Base-by-base conservation (phyloP, 2,888 invertebrate genomes). In the Bellardia bayeri region DNA sequence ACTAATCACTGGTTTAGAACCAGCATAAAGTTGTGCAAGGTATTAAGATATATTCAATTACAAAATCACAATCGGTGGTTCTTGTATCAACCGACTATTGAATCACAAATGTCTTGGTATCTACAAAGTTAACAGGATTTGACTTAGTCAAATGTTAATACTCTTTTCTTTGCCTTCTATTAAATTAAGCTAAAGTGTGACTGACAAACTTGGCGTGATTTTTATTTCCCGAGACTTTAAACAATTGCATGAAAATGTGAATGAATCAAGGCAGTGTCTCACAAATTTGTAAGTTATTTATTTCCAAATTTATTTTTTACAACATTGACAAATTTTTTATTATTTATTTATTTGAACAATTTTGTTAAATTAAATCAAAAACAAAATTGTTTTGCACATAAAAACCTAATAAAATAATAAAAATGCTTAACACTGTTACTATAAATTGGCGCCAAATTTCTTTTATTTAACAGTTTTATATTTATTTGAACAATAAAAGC, bases 291-390 rank as follows among this genome's bases (percentile, higher is more conserved):
- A 14, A 33, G 14, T 51, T 3, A 16, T 33, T 45, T 13, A n/a
- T 42, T 63, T 4, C 40, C 42, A 45, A 72, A 54, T 56, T 40
- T 71, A 54, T 82, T 54, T 13, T 71, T 49, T 11, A 54, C 37
- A 33, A 37, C 23, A 49, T 66, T 68, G 66, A 64, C 56, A 71
- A 85, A 58, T 54, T 51, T 63, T 66, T 63, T 74, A 33, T 30
- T 23, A n/a, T 40, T 64, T 64, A 23, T 81, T 71, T 61, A 49
- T 74, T 74, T 63, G 11, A 63, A 79, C 45, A 79, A 79, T 51
- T 61, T 61, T 80, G 69, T 80, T 80, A 61, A 61, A 37, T 80
- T 58, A 69, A 58, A 61, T 69, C 49, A 56, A 56, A 33, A 54
- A 16, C 68, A 68, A 68, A 68, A 45, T 23, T 49, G 68, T 68